Evolutionary conservation across 1,140 invertebrate genomes (phyloP), one percentile per base, ranked within the genome.

Genomic region (Pachypeltis micranthus): DNA sequence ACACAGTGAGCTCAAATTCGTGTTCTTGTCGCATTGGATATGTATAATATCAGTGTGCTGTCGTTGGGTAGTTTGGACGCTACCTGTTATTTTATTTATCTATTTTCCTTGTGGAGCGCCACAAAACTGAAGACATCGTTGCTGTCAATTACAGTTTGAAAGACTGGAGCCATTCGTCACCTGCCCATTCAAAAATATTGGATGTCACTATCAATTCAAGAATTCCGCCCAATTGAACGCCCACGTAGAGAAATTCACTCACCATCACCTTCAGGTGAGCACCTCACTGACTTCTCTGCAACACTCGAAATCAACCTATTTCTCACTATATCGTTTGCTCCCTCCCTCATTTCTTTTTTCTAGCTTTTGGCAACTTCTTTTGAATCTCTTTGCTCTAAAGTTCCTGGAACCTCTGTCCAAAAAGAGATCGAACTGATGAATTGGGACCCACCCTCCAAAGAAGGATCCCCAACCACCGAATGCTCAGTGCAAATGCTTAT

Each of bases 371-470:
- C 55, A 47, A 64, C 67, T 61, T 31, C 57, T 29, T 26, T 57
- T 21, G 44, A 60, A 59, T 24, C 14, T 27, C 21, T 63, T n/a
- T 44, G 55, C 27, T 2, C 56, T 23, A 63, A 66, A 14, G 59
- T 23, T 44, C 63, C 58, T 25, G 28, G 31, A 4, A 4, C 10
- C 51, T 19, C 19, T 2, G 75, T 77, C 62, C 73, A 75, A 0
- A 80, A 81, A 68, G 79, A 78, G 27, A 75, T 80, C 63, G 81
- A 85, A 70, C 81, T 83, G 0, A 78, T 77, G 63, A 74, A 83
- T 24, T 85, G 84, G 83, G 83, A 85, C 69, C 79, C 83, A 31
- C 80, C 81, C 0, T 74, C 79, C 16, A 83, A 83, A 70, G 73
- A 69, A 57, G 65, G 56, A 28, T n/a, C 25, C 1, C 54, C 44